Evolutionary conservation across 2,113 vertebrate genomes (phyloP), one percentile per base, ranked within the genome.

Genomic region (Sapayoa aenigma): DNA sequence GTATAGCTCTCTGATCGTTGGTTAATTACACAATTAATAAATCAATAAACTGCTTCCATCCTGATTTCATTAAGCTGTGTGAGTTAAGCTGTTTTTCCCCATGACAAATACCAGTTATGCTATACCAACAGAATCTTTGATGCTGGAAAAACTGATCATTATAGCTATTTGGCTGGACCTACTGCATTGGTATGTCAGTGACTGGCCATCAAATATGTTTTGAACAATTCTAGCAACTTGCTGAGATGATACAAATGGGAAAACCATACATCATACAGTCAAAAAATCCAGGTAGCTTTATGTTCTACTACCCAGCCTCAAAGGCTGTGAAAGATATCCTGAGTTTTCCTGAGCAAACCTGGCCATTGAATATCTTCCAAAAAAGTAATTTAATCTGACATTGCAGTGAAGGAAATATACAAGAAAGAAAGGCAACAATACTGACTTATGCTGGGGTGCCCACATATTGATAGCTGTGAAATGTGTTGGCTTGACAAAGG

Each of bases 401-500:
- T 22, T 73, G 46, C 31, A 91, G 58, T 12, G 37, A 7, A 73
- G 28, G 30, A 90, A 88, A 69, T 73, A 30, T 28, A 58, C 18
- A 73, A 33, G 49, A 78, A 91, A 87, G 56, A 73, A 66, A 90
- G 16, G 19, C 59, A 86, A 53, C 23, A 85, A 50, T 76, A 33
- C 46, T 80, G 90, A 59, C 41, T 58, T 78, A 50, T 76, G 58
- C n/a, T 66, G 83, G 49, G 59, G 14, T 88, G 59, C 23, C 63
- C 59, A 39, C 50, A 30, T 80, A 88, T 92, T 94, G 90, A 84
- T 77, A 67, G 72, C 63, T 83, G 67, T 77, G 86, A 94, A 95
- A 94, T 84, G 72, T 80, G 79, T 83, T 88, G 88, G n/a, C 63
- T 90, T 86, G 55, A 86, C 72, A 92, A 93, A 91, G 68, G 25